Evolutionary conservation across 2,888 invertebrate species (phyloP), one percentile per base, ranked within the genome.

Genomic region (Phyllotreta cruciferae): DNA sequence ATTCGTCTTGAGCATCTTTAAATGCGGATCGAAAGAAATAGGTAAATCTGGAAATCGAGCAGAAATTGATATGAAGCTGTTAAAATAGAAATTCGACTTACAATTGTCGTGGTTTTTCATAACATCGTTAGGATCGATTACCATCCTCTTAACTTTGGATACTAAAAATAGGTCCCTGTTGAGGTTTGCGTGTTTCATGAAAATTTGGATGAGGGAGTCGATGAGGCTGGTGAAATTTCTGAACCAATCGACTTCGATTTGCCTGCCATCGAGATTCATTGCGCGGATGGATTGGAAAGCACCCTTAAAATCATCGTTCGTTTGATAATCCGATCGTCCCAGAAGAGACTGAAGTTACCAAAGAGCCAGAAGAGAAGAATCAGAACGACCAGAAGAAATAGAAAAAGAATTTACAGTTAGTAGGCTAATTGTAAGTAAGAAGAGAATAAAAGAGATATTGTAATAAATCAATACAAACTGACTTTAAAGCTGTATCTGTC

Each of bases 201-300:
- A 24, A 24, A 24, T 24, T 74, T 91, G 91, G 37, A 90, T 78
- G 84, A 90, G 85, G 9, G 86, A 86, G 73, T 91, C 90, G 78
- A 90, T 81, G 76, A 88, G 90, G 0, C 88, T 84, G 2, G 88
- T 84, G 88, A 89, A 90, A 73, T 88, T 87, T 62, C 84, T 85
- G 7, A 78, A 78, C 89, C 90, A 90, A 3, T 69, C 61, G 7
- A 84, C 70, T 13, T 69, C 76, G 3, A 81, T 83, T 6, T 71
- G 74, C 0, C 61, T 68, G 0, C 80, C 85, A 58, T 77, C 73
- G 49, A 81, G 78, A 53, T 85, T 83, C 0, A 83, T 77, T 14
- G 80, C 78, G 6, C 78, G 72, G 1, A 89, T 77, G 7, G 85
- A 83, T 63, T 81, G 79, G 74, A 86, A 87, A 0, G 79, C 47